A percentile compares a stretch with the other conserved stretches of the same genome.
Evolutionary conservation across 1,140 invertebrate species (phyloP).

Genomic region (Anastrepha obliqua): DNA sequence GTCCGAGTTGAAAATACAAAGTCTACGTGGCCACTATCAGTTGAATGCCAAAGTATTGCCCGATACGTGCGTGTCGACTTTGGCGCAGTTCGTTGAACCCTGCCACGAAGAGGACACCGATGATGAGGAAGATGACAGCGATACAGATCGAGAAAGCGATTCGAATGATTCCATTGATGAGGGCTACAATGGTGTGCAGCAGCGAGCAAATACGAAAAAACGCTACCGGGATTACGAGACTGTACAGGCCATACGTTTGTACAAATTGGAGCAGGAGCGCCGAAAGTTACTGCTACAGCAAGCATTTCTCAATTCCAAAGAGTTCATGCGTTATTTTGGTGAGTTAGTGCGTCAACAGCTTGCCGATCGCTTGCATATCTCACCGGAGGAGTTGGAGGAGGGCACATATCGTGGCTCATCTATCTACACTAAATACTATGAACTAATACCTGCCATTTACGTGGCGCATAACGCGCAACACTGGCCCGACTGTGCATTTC

Average conservation of each 20-base stretch:
- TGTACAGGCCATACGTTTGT: constrained; percentile 67
- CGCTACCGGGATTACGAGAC: constrained; percentile 66
- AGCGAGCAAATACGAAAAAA: constrained; percentile 64
- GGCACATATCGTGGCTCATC: constrained; percentile 78
- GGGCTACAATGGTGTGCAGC: constrained; percentile 67
- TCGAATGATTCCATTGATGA: constrained; percentile 73
- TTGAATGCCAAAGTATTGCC: constrained; percentile 65
- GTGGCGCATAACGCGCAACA: constrained; percentile 70
- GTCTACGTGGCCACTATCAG: not conserved
- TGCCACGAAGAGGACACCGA: constrained; percentile 70
- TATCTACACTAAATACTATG: constrained; percentile 78
- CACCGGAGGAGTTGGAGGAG: constrained; percentile 73
- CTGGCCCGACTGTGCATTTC: constrained; percentile 81
- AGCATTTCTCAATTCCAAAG: constrained; percentile 78
- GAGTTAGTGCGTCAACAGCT: constrained; percentile 78
- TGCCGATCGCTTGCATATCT: constrained; percentile 76
- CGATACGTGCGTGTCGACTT: constrained; percentile 62
- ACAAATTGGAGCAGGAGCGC: constrained; percentile 73
- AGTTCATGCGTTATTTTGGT: constrained; percentile 80
- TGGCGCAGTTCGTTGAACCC: constrained; percentile 64
- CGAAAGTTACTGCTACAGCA: constrained; percentile 69
- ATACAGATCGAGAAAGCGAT: not conserved
- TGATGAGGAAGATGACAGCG: constrained; percentile 60
- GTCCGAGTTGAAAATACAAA: constrained; percentile 61
- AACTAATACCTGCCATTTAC: constrained; percentile 80